Conservation (phyloP, 2,888 invertebrate genomes). For the Spatulosminthurus flaviceps region DNA sequence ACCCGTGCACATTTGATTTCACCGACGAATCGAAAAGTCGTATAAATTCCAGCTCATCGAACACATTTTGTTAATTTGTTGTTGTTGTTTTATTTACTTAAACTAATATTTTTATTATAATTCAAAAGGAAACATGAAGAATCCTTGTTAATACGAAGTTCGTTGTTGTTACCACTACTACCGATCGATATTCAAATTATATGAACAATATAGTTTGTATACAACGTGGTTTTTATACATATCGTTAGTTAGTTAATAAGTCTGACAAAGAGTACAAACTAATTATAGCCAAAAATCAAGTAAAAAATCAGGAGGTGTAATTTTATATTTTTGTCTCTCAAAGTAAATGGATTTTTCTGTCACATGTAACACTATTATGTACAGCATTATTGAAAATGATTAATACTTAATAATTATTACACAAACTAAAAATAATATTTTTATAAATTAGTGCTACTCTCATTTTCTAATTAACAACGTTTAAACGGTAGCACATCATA, state of each 20-base stretch:
- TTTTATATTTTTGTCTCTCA: not conserved
- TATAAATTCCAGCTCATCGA: no score
- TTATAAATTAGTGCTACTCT: slow-evolving; percentile 20
- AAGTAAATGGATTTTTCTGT: not conserved
- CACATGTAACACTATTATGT: not conserved
- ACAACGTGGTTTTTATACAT: no score
- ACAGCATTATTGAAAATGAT: not conserved
- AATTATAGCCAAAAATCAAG: not conserved
- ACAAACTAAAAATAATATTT: not conserved
- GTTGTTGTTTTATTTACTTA: no score
- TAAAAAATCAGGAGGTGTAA: not conserved
- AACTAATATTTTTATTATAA: no score
- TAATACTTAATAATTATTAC: slow-evolving; percentile 13
- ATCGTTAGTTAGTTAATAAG: not conserved
- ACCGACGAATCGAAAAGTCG: no score
- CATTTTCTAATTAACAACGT: slow-evolving; percentile 9
- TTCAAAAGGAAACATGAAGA: no score
- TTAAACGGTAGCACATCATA: slow-evolving; percentile 4
- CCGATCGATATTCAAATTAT: no score
- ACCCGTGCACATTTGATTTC: no score
- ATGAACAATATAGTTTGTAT: no score
- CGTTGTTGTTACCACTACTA: no score
- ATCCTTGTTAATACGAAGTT: no score
- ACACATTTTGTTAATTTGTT: no score
- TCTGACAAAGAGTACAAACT: not conserved